Percentiles rank a stretch among this genome's conserved stretches.
Conservation (phyloP, 2,113 vertebrate genomes). For the Barnardius zonarius region DNA sequence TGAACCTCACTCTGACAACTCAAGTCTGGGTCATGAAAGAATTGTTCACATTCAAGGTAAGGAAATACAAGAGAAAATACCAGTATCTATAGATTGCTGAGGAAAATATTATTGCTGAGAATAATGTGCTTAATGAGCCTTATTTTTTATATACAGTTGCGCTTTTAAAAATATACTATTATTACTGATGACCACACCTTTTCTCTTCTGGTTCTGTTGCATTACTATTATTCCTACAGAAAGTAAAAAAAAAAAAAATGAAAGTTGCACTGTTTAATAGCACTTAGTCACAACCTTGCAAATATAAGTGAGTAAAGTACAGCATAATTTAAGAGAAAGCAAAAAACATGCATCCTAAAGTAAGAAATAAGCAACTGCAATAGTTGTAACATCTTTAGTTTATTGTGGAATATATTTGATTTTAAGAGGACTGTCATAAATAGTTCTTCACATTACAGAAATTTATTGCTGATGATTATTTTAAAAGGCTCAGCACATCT, state of each 20-base stretch:
- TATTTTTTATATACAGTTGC: slow-evolving; percentile 29
- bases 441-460: neutral
- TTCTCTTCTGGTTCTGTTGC: neutral
- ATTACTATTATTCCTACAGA: neutral
- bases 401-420: neutral
- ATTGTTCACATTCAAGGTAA: slow-evolving; percentile 93
- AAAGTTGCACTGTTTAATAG: slow-evolving; percentile 1
- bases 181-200: neutral
- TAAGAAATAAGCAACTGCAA: neutral
- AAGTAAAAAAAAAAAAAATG: neutral
- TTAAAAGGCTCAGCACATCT: neutral
- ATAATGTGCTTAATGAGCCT: neutral
- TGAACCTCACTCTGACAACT: slow-evolving; percentile 77
- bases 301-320: neutral
- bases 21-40: slow-evolving; percentile 79
- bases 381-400: neutral
- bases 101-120: neutral
- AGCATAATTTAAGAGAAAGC: neutral
- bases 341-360: neutral
- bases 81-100: neutral
- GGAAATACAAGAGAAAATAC: slow-evolving; percentile 50
- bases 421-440: neutral
- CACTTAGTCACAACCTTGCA: neutral
- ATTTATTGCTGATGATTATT: neutral
- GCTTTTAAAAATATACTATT: neutral